phyloP scores from a whole-genome alignment of 2,797 vertebrate species.

The Gymnothorax reevesii region DNA sequence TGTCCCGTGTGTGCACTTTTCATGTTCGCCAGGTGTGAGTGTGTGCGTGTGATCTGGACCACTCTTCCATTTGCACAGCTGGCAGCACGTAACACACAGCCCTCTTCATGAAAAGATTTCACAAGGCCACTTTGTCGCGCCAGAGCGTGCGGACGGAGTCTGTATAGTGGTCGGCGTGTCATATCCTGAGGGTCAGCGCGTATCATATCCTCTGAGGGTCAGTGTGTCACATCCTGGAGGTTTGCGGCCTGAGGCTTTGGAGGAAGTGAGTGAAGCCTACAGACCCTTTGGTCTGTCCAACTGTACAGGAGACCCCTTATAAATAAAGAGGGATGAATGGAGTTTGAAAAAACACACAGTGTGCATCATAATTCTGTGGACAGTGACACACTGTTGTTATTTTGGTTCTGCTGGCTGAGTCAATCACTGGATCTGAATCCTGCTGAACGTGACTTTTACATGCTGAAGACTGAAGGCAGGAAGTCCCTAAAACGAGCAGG shows the following conservation, averaged over 20 bases:
- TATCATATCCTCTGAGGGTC: slow-evolving; percentile 9
- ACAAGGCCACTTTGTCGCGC: slow-evolving; percentile 34
- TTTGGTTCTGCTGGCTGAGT: too few relatives aligned
- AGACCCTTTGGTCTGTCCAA: background rate
- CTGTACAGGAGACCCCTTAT: background rate
- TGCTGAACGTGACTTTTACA: too few relatives aligned
- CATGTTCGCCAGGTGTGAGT: too few relatives aligned
- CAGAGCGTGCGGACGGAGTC: background rate
- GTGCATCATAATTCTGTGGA: too few relatives aligned
- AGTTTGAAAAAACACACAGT: too few relatives aligned
- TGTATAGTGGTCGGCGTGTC: slow-evolving; percentile 30
- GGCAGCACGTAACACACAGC: background rate
- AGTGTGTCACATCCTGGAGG: slow-evolving; percentile 55
- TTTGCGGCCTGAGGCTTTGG: background rate
- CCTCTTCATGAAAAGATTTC: too few relatives aligned
- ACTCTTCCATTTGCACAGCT: background rate
- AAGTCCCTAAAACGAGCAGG: too few relatives aligned
- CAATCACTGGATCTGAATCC: too few relatives aligned
- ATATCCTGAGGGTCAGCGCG: slow-evolving; percentile 52
- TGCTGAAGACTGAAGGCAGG: too few relatives aligned
- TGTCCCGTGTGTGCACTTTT: background rate
- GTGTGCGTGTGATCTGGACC: too few relatives aligned
- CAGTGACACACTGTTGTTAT: too few relatives aligned
- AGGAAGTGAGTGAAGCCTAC: background rate
- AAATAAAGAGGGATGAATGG: too few relatives aligned